Conservation (phyloP, 2,888 invertebrate genomes). For the Polydrusus pterygomalis region DNA sequence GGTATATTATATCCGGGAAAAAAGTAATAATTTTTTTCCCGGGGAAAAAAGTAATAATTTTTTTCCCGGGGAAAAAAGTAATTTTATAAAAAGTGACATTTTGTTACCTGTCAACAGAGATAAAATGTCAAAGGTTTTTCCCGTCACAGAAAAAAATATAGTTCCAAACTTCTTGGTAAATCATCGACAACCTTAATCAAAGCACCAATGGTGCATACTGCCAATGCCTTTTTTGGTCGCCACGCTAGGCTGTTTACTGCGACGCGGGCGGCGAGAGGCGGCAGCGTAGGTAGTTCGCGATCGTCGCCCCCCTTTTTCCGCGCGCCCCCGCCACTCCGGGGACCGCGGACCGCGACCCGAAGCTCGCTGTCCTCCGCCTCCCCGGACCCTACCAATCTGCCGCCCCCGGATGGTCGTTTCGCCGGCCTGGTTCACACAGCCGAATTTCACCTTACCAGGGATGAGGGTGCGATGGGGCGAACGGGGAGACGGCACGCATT, state of each 20-base stretch:
- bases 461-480: slow-evolving; percentile 3
- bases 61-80: too few species aligned
- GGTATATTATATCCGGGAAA: too few species aligned
- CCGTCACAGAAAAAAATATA: too few species aligned
- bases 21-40: too few species aligned
- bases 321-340: slow-evolving; percentile 42
- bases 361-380: slow-evolving; percentile 34
- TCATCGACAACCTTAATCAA: slow-evolving; percentile 36
- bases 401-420: slow-evolving; percentile 42
- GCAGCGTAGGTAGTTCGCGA: slow-evolving; percentile 49
- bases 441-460: slow-evolving; percentile 23
- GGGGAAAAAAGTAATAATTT: too few species aligned
- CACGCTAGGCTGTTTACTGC: slow-evolving; percentile 45
- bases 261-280: slow-evolving; percentile 45
- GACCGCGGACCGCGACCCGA: slow-evolving; percentile 53
- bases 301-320: slow-evolving; percentile 41
- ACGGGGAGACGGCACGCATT: slow-evolving; percentile 6
- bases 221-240: slow-evolving; percentile 34
- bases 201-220: slow-evolving; percentile 46
- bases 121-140: too few species aligned
- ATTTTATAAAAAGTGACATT: too few species aligned
- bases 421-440: slow-evolving; percentile 43
- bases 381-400: slow-evolving; percentile 44
- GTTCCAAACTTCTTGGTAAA: too few species aligned
- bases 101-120: too few species aligned